Evolutionary conservation across 2,113 vertebrate species (phyloP).

Genomic region (Ammodytes marinus): DNA sequence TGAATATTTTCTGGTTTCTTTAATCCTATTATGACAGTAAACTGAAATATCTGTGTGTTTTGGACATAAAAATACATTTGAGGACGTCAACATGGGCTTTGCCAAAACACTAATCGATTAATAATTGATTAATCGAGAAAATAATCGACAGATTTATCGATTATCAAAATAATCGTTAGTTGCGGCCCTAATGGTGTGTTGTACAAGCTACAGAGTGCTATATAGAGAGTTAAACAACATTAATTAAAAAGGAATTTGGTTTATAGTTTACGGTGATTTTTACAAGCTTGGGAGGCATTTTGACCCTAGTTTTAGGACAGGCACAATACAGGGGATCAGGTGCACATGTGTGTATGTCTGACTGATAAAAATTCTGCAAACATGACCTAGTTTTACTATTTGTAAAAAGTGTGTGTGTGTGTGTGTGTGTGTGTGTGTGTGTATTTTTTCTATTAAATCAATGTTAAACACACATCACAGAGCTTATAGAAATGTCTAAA

Average conservation of each 20-base stretch:
- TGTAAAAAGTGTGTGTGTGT: background rate
- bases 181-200: constrained; percentile 11
- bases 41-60: no score
- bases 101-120: no score
- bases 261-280: constrained; percentile 1
- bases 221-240: background rate
- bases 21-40: no score
- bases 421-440: background rate
- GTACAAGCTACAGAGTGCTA: background rate
- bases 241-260: background rate
- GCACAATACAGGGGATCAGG: background rate
- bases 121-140: no score
- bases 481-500: background rate
- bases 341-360: background rate
- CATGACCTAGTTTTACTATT: background rate
- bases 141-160: no score
- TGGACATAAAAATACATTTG: no score
- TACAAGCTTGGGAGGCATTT: background rate
- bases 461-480: background rate
- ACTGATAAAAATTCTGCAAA: background rate
- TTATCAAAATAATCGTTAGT: no score
- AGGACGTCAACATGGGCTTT: no score
- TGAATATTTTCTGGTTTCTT: no score
- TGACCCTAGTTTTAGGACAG: background rate
- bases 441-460: background rate